Evolutionary conservation across 2,113 vertebrate species (phyloP).

Genomic region (Indicator indicator): DNA sequence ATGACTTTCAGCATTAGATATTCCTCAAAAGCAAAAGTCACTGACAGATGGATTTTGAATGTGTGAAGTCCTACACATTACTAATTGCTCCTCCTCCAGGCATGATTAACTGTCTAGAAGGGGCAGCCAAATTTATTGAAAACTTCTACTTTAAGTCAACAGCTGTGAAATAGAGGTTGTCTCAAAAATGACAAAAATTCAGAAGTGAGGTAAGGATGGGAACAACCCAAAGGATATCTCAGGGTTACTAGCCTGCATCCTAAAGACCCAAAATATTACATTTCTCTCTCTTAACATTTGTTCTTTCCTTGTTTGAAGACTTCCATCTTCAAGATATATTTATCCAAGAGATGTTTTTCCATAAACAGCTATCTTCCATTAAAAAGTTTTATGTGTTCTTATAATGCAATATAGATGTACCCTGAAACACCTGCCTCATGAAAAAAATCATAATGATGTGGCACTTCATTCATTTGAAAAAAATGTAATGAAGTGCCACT

Average conservation of each 20-base stretch:
- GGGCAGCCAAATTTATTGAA: neutral
- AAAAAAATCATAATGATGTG: constrained; percentile 4
- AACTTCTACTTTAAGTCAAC: neutral
- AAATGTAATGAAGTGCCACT: neutral
- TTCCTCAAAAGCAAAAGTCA: neutral
- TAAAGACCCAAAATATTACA: neutral
- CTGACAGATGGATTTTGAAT: neutral
- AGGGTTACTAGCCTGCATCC: neutral
- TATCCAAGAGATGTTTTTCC: neutral
- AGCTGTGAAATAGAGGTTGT: neutral
- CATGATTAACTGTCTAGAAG: neutral
- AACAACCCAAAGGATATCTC: neutral
- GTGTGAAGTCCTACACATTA: neutral
- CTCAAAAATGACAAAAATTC: neutral
- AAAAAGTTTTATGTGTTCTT: neutral
- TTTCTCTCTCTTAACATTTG: neutral
- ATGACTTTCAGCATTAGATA: neutral
- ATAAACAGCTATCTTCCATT: neutral
- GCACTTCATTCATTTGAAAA: neutral
- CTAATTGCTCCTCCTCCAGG: neutral
- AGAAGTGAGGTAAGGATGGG: neutral
- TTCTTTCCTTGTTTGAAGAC: neutral
- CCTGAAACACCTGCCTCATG: neutral
- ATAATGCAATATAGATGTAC: neutral
- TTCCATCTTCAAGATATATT: neutral